Base-by-base conservation (phyloP, 2,888 invertebrate species). In the Drosophila hamatofila region DNA sequence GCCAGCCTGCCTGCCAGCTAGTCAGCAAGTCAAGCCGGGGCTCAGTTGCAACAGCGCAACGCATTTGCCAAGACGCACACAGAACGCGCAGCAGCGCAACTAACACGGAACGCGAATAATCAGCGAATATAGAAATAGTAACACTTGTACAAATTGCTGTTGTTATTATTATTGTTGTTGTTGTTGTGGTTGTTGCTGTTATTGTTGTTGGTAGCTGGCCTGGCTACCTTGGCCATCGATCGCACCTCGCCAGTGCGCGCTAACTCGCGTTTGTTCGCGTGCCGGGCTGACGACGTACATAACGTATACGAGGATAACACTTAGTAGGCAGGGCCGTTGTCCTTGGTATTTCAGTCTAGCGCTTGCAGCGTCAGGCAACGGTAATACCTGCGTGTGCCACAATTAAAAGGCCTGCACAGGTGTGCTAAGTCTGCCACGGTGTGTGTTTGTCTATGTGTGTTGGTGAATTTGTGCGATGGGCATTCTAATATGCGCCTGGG, bases 41-140 rank as follows among this genome's bases (percentile, higher is more conserved):
- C 75, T 89, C 83, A 90, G 91, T 91, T 85, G 88, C 75, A 81
- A 63, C 74, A 83, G 76, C 78, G 83, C 88, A 76, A 89, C 84
- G 84, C 81, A 80, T 87, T 88, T 80, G 89, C 80, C 76, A 82
- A 87, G 90, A 88, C 90, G 83, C 78, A 79, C 65, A 64, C 52
- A 30, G 54, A 66, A 39, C 58, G 65, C 67, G 66, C 16, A 71
- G 66, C 44, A 46, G 55, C 58, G 23, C 56, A 35, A 44, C 37
- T 39, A 23, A 33, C 37, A 33, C 18, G 9, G 39, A 18, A 37
- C 54, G 25, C 41, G 42, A 42, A 63, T 35, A 71, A 48, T 37
- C 61, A 60, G 59, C 58, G 54, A 16, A 64, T 49, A 63, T 69
- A 61, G 64, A 67, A 78, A 78, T 72, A 72, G 72, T 62, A 64